A percentile compares a stretch with the other conserved stretches of the same genome.
These are phyloP conservation scores for Zaprionus ghesquierei DNA, from an alignment of 1,140 invertebrate genomes.

Conservation along the genomic window DNA sequence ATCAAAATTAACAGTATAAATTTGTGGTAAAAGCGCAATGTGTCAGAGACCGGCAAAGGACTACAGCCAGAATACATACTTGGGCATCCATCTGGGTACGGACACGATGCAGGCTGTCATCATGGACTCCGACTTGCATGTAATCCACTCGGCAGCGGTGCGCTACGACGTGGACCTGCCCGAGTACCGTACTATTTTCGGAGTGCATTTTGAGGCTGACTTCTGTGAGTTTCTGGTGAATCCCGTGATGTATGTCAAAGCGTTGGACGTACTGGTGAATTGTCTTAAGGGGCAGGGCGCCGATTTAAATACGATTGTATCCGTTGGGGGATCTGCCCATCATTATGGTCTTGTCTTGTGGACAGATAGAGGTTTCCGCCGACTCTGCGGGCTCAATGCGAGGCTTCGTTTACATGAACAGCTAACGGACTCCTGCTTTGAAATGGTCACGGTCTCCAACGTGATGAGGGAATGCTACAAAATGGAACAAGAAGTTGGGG, in stretches of 20 bases:
- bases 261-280: constrained; percentile 94
- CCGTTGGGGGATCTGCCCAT: constrained; percentile 95
- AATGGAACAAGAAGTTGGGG: constrained; percentile 91
- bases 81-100: constrained; percentile 45
- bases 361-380: constrained; percentile 88
- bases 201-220: not conserved
- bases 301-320: constrained; percentile 90
- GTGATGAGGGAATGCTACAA: constrained; percentile 94
- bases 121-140: constrained; percentile 33
- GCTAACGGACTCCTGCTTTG: constrained; percentile 88
- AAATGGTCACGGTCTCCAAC: constrained; percentile 90
- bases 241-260: constrained; percentile 96
- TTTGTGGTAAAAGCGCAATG: constrained; percentile 23
- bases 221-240: constrained; percentile 85
- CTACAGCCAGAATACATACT: constrained; percentile 51
- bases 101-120: constrained; percentile 30
- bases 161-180: constrained; percentile 56
- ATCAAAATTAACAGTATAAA: not conserved
- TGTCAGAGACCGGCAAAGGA: constrained; percentile 36
- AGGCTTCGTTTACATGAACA: constrained; percentile 92
- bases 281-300: constrained; percentile 90
- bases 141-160: constrained; percentile 4
- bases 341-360: constrained; percentile 98
- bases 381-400: constrained; percentile 87
- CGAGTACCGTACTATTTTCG: constrained; percentile 33